Evolutionary conservation across 2,797 vertebrate genomes (phyloP).

Genomic region (Ataeniobius toweri): DNA sequence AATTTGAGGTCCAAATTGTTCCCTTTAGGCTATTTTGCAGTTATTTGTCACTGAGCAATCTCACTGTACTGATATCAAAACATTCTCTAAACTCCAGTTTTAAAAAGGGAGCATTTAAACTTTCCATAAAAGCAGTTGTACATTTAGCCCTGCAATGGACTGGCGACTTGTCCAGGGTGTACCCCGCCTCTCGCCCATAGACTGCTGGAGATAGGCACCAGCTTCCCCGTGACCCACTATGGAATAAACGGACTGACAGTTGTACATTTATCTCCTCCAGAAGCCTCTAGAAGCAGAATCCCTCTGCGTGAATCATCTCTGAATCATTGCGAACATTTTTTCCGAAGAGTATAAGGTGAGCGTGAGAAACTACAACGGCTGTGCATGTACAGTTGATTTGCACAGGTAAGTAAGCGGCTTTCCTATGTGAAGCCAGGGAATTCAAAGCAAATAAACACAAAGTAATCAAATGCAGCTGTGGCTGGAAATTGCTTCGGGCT

Average conservation of each 20-base stretch:
- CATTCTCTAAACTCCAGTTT: neutral
- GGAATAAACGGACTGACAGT: neutral
- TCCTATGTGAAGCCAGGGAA: slow-evolving; percentile 49
- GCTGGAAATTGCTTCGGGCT: slow-evolving; percentile 67
- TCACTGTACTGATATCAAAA: neutral
- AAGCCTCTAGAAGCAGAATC: slow-evolving; percentile 19
- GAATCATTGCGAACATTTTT: slow-evolving; percentile 26
- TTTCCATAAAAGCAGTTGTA: neutral
- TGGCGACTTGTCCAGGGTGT: no score
- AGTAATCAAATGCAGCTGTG: slow-evolving; percentile 59
- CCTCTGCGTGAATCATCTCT: slow-evolving; percentile 32
- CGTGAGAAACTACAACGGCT: slow-evolving; percentile 36
- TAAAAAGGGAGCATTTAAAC: neutral
- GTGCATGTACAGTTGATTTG: slow-evolving; percentile 49
- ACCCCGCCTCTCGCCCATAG: no score
- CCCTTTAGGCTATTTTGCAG: neutral
- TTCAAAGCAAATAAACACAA: slow-evolving; percentile 66
- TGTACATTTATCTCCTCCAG: neutral
- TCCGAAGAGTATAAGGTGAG: slow-evolving; percentile 36
- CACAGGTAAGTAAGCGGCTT: slow-evolving; percentile 66
- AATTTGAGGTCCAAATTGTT: slow-evolving; percentile 4
- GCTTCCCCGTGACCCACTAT: no score
- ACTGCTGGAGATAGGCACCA: no score
- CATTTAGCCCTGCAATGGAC: neutral
- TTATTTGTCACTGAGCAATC: neutral